phyloP scores from a whole-genome alignment of 2,113 vertebrate species.

The Boleophthalmus pectinirostris region DNA sequence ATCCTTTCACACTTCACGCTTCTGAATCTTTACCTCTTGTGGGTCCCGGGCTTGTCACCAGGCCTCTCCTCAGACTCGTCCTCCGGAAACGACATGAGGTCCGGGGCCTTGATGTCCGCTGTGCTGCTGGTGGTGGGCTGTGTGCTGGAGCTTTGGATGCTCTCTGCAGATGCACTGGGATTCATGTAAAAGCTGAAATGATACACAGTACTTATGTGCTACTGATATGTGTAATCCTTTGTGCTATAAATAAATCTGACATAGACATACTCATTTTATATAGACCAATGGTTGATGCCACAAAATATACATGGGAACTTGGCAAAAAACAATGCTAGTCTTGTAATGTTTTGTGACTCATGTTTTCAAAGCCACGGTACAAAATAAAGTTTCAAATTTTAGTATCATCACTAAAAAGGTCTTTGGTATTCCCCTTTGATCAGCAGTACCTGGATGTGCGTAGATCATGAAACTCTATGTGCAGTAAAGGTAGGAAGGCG shows the following conservation, averaged over 20 bases:
- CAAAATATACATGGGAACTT: too few relatives aligned
- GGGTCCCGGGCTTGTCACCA: conserved; percentile 34
- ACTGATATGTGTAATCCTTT: too few relatives aligned
- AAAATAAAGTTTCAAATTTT: too few relatives aligned
- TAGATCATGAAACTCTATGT: conserved; percentile 94
- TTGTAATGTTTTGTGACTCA: too few relatives aligned
- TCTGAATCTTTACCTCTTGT: conserved; percentile 74
- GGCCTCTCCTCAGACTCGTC: conserved; percentile 35
- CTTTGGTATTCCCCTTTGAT: too few relatives aligned
- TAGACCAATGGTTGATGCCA: too few relatives aligned
- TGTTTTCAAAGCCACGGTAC: too few relatives aligned
- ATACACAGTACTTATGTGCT: neutral
- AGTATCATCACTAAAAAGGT: too few relatives aligned
- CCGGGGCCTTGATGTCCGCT: conserved; percentile 78
- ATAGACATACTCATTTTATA: too few relatives aligned
- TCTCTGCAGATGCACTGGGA: conserved; percentile 90
- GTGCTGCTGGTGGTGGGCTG: conserved; percentile 73
- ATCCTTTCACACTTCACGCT: neutral
- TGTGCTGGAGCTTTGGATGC: conserved; percentile 84
- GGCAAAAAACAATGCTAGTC: too few relatives aligned
- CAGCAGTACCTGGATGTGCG: conserved; percentile 70
- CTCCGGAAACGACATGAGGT: conserved; percentile 79
- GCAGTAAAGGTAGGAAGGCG: conserved; percentile 91
- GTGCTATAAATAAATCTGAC: too few relatives aligned
- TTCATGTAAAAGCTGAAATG: conserved; percentile 87